Conservation (phyloP, 2,797 vertebrate genomes). For the Bufotes viridis region DNA sequence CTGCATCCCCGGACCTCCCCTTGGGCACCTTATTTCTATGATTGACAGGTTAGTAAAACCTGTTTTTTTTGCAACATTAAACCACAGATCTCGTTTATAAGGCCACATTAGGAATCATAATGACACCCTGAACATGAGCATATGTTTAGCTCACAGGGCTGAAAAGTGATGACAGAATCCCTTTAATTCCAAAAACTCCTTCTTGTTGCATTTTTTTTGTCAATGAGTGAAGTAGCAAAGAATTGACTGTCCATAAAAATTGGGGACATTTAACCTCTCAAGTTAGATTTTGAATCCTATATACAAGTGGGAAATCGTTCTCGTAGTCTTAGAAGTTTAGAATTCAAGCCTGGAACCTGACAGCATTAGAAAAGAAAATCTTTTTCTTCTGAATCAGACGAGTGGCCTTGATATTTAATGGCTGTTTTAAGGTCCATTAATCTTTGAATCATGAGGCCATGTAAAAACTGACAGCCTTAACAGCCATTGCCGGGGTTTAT, state of each 20-base stretch:
- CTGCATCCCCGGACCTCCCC: too few species aligned
- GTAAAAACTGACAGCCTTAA: constrained; percentile 79
- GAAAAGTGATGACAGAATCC: too few species aligned
- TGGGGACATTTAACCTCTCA: not conserved
- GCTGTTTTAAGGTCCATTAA: constrained; percentile 81
- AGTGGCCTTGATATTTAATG: constrained; percentile 75
- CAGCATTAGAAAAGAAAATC: constrained; percentile 67
- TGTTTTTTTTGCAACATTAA: too few species aligned
- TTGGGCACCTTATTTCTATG: too few species aligned
- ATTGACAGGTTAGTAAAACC: too few species aligned
- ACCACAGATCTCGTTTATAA: too few species aligned
- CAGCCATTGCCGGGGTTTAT: constrained; percentile 73
- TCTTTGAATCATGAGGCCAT: constrained; percentile 79
- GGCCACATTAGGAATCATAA: too few species aligned
- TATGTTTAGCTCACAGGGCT: too few species aligned
- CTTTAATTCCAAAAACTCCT: too few species aligned
- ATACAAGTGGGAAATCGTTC: constrained; percentile 71
- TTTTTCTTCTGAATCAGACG: constrained; percentile 71
- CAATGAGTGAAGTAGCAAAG: not conserved
- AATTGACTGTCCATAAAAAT: not conserved
- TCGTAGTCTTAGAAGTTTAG: constrained; percentile 73
- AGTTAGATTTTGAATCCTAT: not conserved
- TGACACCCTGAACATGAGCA: too few species aligned
- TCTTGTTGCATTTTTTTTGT: too few species aligned
- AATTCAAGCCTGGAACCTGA: constrained; percentile 71